phyloP scores from a whole-genome alignment of 30 jellyfish, hydroid and myxozoan species.

The Chrysaora quinquecirrha region DNA sequence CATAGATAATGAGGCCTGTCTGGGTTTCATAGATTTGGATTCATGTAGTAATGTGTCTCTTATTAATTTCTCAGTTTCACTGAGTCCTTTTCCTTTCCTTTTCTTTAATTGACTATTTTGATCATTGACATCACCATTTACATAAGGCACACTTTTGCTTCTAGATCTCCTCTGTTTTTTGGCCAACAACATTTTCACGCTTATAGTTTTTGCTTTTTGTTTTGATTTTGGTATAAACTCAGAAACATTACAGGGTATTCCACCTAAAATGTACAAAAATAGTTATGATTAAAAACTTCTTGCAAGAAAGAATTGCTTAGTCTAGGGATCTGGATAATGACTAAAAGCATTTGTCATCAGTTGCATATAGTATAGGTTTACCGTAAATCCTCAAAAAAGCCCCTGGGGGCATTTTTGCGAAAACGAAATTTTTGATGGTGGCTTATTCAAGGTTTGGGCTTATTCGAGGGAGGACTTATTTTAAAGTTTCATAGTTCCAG shows the following conservation, averaged over 20 bases:
- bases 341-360: too few species aligned
- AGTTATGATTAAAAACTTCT: too few species aligned
- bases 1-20: constrained; percentile 28
- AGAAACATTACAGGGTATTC: constrained; percentile 78
- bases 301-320: too few species aligned
- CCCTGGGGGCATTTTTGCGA: too few species aligned
- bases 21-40: constrained; percentile 83
- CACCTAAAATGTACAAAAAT: constrained; percentile 57
- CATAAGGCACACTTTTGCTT: constrained; percentile 1
- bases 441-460: too few species aligned
- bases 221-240: constrained; percentile 60
- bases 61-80: constrained; percentile 84
- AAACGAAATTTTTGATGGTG: too few species aligned
- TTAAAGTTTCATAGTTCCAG: too few species aligned
- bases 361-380: too few species aligned
- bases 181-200: constrained; percentile 76
- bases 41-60: constrained; percentile 91
- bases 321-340: too few species aligned
- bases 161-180: constrained; percentile 26
- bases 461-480: too few species aligned
- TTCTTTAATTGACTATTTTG: constrained; percentile 3
- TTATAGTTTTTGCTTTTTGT: constrained; percentile 46
- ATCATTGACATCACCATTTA: constrained; percentile 38
- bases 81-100: constrained; percentile 42
- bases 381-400: too few species aligned